A percentile compares a stretch with the other conserved stretches of the same genome.
These are phyloP conservation scores for Umimayanthus kanabou DNA, from an alignment of 92 coral and sea anemone genomes.

Conservation along the genomic window DNA sequence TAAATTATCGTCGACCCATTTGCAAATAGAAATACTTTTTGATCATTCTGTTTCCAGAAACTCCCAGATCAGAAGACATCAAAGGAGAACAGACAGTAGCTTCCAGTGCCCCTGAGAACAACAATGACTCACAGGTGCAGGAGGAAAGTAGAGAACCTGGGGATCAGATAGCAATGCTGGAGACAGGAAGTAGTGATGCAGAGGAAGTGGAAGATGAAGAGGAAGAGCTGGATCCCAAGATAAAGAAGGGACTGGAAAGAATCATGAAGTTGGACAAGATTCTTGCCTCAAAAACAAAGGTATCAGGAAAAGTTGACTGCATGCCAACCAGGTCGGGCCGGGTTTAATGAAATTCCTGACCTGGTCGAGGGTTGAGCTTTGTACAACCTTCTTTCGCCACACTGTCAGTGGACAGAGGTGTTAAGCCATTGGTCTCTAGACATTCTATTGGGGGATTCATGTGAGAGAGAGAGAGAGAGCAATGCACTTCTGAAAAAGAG, in stretches of 20 bases:
- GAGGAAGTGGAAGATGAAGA: constrained; percentile 45
- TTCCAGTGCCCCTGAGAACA: not conserved
- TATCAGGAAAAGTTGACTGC: not conserved
- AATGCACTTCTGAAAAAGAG: too few relatives aligned
- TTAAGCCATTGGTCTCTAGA: too few relatives aligned
- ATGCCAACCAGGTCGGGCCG: too few relatives aligned
- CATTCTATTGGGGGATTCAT: too few relatives aligned
- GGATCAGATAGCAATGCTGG: constrained; percentile 11
- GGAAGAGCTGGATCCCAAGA: constrained; percentile 77
- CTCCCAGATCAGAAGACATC: not conserved
- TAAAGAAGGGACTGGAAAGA: constrained; percentile 85
- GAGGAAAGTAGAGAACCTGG: not conserved
- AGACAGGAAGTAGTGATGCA: constrained; percentile 25
- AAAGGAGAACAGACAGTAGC: not conserved
- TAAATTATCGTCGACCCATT: too few relatives aligned
- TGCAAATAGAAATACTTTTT: not conserved
- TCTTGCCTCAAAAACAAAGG: constrained; percentile 82
- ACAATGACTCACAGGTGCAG: not conserved
- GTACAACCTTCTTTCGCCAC: too few relatives aligned
- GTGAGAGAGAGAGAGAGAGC: too few relatives aligned
- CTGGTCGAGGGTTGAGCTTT: too few relatives aligned
- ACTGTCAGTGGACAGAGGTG: too few relatives aligned
- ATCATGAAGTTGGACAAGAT: constrained; percentile 87
- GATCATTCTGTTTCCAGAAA: constrained; percentile 4
- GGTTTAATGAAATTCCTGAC: too few relatives aligned